Percentiles rank a stretch among this genome's conserved stretches.
phyloP scores from a whole-genome alignment of 2,888 invertebrate genomes.

The Andrena haemorrhoa region DNA sequence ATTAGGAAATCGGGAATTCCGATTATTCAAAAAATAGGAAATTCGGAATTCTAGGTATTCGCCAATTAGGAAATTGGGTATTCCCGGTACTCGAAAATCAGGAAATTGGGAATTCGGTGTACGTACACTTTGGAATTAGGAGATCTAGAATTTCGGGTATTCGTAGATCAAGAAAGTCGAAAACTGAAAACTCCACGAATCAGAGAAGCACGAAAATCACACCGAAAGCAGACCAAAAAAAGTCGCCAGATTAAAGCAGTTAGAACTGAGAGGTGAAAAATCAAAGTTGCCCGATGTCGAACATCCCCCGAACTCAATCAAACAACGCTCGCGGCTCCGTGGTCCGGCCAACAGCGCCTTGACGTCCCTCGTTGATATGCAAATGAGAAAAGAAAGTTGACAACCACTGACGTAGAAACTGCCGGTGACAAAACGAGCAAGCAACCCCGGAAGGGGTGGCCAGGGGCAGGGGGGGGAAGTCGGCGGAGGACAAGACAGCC shows the following conservation, averaged over 20 bases:
- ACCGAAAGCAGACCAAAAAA: no score
- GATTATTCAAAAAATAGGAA: neutral
- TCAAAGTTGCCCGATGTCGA: neutral
- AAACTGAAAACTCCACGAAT: no score
- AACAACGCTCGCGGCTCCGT: neutral
- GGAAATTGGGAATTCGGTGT: no score
- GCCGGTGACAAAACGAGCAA: constrained; percentile 31
- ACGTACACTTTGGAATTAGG: no score
- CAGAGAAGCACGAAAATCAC: no score
- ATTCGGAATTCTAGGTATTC: neutral
- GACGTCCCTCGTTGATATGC: constrained; percentile 36
- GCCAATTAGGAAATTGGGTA: neutral
- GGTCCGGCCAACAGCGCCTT: neutral
- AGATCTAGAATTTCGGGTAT: no score
- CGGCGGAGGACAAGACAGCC: constrained; percentile 45
- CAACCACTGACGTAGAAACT: constrained; percentile 22
- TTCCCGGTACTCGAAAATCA: no score
- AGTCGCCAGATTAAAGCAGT: neutral
- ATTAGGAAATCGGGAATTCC: neutral
- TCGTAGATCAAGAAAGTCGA: no score
- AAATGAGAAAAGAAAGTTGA: constrained; percentile 34
- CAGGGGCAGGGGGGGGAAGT: constrained; percentile 14
- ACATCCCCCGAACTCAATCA: neutral
- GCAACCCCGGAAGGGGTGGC: neutral
- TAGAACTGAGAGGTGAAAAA: neutral